Percentiles rank a stretch among this genome's conserved stretches.
Evolutionary conservation across 2,797 vertebrate genomes (phyloP).

Genomic region (Melanogrammus aeglefinus): DNA sequence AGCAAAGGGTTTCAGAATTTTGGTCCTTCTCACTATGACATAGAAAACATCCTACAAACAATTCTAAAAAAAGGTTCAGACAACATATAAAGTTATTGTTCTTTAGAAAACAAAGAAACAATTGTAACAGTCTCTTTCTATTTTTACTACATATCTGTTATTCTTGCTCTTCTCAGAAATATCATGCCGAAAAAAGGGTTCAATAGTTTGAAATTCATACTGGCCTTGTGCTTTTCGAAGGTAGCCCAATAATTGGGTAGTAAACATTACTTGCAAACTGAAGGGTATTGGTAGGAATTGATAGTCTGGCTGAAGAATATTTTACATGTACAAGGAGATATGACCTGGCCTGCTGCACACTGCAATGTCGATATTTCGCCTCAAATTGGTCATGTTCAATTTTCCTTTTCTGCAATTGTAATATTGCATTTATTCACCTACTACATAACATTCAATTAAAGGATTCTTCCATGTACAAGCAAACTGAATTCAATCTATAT

Average conservation of each 20-base stretch:
- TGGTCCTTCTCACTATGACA: conserved; percentile 75
- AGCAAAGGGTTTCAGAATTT: conserved; percentile 60
- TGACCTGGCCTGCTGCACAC: conserved; percentile 69
- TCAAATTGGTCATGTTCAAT: conserved; percentile 53
- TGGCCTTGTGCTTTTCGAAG: conserved; percentile 76
- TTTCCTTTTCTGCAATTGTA: conserved; percentile 54
- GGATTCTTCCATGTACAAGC: conserved; percentile 73
- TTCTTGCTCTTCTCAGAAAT: conserved; percentile 70
- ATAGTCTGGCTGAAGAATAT: conserved; percentile 61
- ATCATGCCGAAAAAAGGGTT: conserved; percentile 60
- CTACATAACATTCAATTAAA: conserved; percentile 58
- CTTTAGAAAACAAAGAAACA: conserved; percentile 78
- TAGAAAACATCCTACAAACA: conserved; percentile 74
- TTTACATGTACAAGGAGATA: conserved; percentile 67
- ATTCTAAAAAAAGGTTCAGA: conserved; percentile 74
- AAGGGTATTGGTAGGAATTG: conserved; percentile 57
- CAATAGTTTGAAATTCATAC: conserved; percentile 59
- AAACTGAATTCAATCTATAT: conserved; percentile 72
- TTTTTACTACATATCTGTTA: conserved; percentile 50
- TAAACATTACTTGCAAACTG: conserved; percentile 62
- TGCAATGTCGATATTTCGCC: conserved; percentile 61
- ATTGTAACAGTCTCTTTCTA: conserved; percentile 80
- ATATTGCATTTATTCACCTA: conserved; percentile 58
- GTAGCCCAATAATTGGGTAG: conserved; percentile 57
- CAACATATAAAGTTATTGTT: conserved; percentile 77